Evolutionary conservation across 1,140 invertebrate species (phyloP).

Genomic region (Orussus abietinus): DNA sequence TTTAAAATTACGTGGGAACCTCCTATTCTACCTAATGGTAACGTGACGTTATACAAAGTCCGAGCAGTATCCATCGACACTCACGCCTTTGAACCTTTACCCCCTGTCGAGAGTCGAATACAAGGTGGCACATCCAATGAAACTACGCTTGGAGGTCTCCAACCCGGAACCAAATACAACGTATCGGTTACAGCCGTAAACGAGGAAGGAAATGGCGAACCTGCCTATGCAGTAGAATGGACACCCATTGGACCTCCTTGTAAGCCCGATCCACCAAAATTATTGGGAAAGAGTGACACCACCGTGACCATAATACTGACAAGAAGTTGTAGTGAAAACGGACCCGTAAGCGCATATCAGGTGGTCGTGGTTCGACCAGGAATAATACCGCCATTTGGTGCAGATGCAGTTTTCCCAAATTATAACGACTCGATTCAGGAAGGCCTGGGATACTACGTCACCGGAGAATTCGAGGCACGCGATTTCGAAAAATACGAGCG

Average conservation of each 20-base stretch:
- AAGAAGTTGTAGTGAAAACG: constrained; percentile 66
- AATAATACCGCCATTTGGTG: constrained; percentile 32
- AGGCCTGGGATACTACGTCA: constrained; percentile 72
- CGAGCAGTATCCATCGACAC: constrained; percentile 35
- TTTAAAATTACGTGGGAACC: constrained; percentile 53
- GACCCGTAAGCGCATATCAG: constrained; percentile 68
- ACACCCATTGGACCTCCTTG: constrained; percentile 70
- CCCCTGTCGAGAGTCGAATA: constrained; percentile 42
- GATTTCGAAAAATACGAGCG: constrained; percentile 54
- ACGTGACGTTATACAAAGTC: constrained; percentile 58
- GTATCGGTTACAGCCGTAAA: constrained; percentile 66
- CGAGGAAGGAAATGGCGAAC: constrained; percentile 57
- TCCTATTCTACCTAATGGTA: constrained; percentile 60
- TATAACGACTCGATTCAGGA: constrained; percentile 59
- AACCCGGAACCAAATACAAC: constrained; percentile 70
- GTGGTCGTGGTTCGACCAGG: constrained; percentile 65
- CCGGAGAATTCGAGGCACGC: constrained; percentile 66
- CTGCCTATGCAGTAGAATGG: constrained; percentile 54
- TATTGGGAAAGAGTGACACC: constrained; percentile 57
- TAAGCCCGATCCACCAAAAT: constrained; percentile 60
- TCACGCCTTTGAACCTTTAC: constrained; percentile 27
- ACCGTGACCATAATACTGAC: constrained; percentile 62
- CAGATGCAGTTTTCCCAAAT: constrained; percentile 34
- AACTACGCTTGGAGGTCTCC: constrained; percentile 57
- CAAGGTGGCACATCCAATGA: constrained; percentile 45